Conservation (phyloP, 2,113 vertebrate species). For the Tyrannus savana region DNA sequence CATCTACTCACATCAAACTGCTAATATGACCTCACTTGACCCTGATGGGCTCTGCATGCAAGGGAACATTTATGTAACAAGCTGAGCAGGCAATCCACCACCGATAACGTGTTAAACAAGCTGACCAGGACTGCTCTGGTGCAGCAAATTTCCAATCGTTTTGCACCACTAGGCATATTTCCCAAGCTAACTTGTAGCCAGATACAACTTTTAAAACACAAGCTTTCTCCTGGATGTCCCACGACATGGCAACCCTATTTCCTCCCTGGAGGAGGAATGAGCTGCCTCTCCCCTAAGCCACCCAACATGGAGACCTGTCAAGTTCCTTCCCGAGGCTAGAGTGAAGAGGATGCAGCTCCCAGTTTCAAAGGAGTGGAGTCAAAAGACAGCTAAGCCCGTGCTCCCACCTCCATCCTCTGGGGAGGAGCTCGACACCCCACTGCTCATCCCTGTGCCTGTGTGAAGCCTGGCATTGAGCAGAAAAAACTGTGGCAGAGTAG, state of each 20-base stretch:
- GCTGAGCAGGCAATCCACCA: not conserved
- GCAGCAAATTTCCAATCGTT: not conserved
- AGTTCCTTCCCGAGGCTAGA: not conserved
- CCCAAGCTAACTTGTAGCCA: not conserved
- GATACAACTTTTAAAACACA: not conserved
- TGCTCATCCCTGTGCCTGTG: not conserved
- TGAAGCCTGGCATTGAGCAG: not conserved
- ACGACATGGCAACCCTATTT: accelerated
- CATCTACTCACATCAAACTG: not conserved
- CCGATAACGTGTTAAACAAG: not conserved
- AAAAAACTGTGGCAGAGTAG: not conserved
- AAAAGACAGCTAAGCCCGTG: not conserved
- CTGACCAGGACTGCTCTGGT: not conserved
- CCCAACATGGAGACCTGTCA: accelerated
- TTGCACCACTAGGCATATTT: not conserved
- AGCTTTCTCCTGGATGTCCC: not conserved
- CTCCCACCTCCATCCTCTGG: accelerated
- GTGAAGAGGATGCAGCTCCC: not conserved
- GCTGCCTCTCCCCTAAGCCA: not conserved
- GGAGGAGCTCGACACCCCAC: accelerated
- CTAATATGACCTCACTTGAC: not conserved
- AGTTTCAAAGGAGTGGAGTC: accelerated
- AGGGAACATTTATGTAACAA: not conserved
- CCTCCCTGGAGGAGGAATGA: not conserved
- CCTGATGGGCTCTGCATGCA: not conserved